Percentiles rank a stretch among this genome's conserved stretches.
These are phyloP conservation scores for Xylocopa sonorina DNA, from an alignment of 1,140 invertebrate genomes.

Conservation along the genomic window DNA sequence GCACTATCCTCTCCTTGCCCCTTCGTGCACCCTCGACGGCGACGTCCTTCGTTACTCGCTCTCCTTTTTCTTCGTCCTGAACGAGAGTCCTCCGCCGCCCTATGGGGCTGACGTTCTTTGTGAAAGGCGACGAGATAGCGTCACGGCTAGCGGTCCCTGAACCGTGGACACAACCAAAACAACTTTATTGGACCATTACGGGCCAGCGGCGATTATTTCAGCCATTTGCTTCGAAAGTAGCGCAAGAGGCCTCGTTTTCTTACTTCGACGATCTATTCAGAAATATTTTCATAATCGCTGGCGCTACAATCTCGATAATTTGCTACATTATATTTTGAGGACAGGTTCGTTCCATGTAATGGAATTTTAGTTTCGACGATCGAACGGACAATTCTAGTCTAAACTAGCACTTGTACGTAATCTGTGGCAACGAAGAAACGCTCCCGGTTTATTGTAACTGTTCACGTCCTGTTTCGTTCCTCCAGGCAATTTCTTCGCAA, in stretches of 20 bases:
- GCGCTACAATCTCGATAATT: too few relatives aligned
- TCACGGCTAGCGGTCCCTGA: conserved; percentile 40
- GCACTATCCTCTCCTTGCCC: too few relatives aligned
- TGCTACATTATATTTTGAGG: not conserved
- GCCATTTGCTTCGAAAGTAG: too few relatives aligned
- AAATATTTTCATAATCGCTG: too few relatives aligned
- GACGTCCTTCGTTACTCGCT: conserved; percentile 41
- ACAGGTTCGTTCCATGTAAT: not conserved
- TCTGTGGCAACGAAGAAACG: not conserved
- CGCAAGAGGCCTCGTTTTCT: too few relatives aligned
- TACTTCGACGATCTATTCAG: too few relatives aligned
- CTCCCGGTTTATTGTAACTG: not conserved
- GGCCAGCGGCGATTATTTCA: conserved; percentile 38
- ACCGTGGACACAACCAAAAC: conserved; percentile 54
- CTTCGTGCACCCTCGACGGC: conserved; percentile 40
- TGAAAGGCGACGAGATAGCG: conserved; percentile 70
- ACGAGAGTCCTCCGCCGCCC: conserved; percentile 19
- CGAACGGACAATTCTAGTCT: too few relatives aligned
- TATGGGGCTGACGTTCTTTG: conserved; percentile 70
- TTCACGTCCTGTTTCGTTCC: not conserved
- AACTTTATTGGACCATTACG: conserved; percentile 45
- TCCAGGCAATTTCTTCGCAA: conserved; percentile 7
- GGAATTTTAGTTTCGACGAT: too few relatives aligned
- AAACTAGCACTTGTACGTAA: not conserved
- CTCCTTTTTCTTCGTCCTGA: conserved; percentile 61